These are phyloP conservation scores for Antedon mediterranea DNA, from an alignment of 53 echinoderm and acorn worm species.

Conservation along the genomic window DNA sequence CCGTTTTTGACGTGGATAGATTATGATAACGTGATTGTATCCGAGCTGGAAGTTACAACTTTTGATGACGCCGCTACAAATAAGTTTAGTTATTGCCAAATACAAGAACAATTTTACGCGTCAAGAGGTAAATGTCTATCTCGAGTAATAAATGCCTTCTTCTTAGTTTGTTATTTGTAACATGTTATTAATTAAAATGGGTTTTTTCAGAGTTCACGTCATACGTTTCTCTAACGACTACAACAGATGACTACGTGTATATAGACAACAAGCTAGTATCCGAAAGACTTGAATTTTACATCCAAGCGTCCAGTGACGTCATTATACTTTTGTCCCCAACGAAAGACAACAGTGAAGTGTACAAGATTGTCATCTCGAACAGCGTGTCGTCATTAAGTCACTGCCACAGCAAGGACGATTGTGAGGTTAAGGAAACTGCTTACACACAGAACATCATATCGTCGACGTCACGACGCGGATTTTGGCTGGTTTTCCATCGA, in stretches of 20 bases:
- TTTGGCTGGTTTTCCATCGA: not conserved
- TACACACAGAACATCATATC: not conserved
- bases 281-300: not conserved
- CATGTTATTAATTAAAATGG: no score
- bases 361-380: constrained; percentile 10
- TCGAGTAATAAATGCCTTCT: no score
- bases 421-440: not conserved
- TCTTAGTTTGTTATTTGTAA: no score
- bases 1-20: not conserved
- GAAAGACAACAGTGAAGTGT: not conserved
- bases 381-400: constrained; percentile 6
- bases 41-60: not conserved
- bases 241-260: not conserved
- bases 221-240: not conserved
- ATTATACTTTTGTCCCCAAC: not conserved
- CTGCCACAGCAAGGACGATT: not conserved
- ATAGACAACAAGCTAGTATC: not conserved
- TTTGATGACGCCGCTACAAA: not conserved
- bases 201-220: not conserved
- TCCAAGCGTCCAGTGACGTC: not conserved
- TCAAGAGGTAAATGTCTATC: no score
- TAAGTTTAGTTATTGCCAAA: not conserved
- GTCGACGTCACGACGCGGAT: not conserved
- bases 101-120: not conserved
- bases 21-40: not conserved